A percentile compares a stretch with the other conserved stretches of the same genome.
Evolutionary conservation across 2,797 vertebrate genomes (phyloP).

Genomic region (Clamator glandarius): DNA sequence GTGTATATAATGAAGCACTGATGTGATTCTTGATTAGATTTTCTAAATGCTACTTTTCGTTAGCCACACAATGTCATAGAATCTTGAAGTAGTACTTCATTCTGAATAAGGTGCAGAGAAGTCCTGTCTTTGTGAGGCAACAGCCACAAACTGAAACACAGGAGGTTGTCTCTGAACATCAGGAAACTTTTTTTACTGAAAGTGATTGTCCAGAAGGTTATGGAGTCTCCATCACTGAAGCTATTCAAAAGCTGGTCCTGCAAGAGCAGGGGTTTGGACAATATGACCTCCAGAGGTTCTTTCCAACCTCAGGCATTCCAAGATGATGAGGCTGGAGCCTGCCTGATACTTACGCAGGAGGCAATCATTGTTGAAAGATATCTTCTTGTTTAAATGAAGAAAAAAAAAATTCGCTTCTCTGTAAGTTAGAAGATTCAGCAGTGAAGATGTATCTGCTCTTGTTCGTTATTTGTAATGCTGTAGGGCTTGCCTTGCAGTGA

Average conservation of each 20-base stretch:
- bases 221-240: background rate
- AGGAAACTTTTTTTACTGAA: background rate
- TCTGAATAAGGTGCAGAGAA: background rate
- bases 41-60: background rate
- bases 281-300: background rate
- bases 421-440: background rate
- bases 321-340: background rate
- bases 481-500: rapidly evolving
- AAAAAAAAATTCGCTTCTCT: background rate
- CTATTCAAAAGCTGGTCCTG: background rate
- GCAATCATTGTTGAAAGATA: background rate
- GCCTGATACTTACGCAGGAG: background rate
- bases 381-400: background rate
- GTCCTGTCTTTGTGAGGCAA: background rate
- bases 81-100: background rate
- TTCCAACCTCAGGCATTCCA: background rate
- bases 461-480: background rate
- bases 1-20: background rate
- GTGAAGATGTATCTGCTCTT: background rate
- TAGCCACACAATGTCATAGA: background rate
- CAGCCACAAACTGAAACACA: background rate
- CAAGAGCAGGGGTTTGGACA: rapidly evolving
- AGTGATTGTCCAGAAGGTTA: background rate
- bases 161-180: background rate
- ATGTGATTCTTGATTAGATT: background rate